These are phyloP conservation scores for Melipona bicolor DNA, from an alignment of 2,888 invertebrate genomes.

Conservation along the genomic window DNA sequence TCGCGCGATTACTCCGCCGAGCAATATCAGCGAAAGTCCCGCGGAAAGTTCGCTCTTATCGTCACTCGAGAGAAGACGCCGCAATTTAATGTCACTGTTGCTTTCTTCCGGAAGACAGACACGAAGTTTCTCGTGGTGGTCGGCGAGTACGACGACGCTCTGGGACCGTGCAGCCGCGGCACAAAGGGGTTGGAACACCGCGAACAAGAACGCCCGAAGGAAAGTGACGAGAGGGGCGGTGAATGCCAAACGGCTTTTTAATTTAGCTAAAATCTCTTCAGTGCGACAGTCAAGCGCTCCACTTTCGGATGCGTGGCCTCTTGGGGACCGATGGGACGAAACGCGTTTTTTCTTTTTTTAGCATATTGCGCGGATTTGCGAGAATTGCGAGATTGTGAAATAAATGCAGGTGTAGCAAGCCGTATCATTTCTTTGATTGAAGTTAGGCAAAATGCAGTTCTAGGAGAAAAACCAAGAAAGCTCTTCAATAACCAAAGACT, in stretches of 20 bases:
- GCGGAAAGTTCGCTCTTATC: conserved; percentile 24
- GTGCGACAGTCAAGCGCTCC: conserved; percentile 25
- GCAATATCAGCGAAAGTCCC: conserved; percentile 27
- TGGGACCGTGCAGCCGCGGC: conserved; percentile 7
- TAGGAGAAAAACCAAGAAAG: background rate
- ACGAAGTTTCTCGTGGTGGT: background rate
- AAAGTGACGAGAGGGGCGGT: conserved; percentile 9
- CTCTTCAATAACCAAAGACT: conserved; percentile 21
- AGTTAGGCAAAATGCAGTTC: background rate
- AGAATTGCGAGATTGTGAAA: too few relatives aligned
- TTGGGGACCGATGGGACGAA: conserved; percentile 16
- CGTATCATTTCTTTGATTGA: background rate
- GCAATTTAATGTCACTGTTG: conserved; percentile 48
- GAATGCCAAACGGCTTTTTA: conserved; percentile 61
- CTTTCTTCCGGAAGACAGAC: conserved; percentile 45
- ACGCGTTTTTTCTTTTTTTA: background rate
- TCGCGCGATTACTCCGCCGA: conserved; percentile 20
- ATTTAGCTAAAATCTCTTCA: conserved; percentile 70
- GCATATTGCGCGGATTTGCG: background rate
- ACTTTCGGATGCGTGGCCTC: conserved; percentile 20
- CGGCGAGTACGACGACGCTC: background rate
- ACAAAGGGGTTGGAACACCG: conserved; percentile 10
- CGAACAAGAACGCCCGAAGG: background rate
- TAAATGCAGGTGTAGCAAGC: too few relatives aligned
- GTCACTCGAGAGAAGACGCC: conserved; percentile 20